phyloP scores from a whole-genome alignment of 1,140 invertebrate species.

The Drosophila triauraria region DNA sequence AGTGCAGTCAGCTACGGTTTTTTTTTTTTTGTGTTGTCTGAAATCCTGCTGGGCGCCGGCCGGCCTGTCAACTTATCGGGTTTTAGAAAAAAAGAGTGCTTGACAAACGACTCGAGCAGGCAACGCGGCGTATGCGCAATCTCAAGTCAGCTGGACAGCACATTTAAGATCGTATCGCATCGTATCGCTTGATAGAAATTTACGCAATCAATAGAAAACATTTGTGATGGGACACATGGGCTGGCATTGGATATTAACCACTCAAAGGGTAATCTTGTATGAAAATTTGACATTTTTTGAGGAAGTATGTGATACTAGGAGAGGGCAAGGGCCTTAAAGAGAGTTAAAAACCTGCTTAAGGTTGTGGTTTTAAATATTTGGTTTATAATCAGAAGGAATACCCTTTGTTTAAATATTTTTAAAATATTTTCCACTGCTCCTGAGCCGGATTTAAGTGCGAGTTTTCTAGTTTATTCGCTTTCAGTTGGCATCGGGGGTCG shows the following conservation, averaged over 20 bases:
- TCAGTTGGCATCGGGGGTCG: neutral
- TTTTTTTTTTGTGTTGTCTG: neutral
- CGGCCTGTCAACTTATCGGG: slow-evolving; percentile 10
- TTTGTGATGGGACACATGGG: slow-evolving; percentile 13
- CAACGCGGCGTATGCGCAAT: slow-evolving; percentile 65
- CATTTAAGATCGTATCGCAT: slow-evolving; percentile 12
- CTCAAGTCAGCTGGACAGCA: slow-evolving; percentile 11
- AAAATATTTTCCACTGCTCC: neutral
- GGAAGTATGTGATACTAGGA: no score
- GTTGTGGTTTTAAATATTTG: no score
- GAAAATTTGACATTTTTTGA: neutral
- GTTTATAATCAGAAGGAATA: no score
- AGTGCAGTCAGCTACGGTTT: slow-evolving; percentile 21
- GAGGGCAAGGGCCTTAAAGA: no score
- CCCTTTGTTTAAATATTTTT: no score
- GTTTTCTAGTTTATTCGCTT: neutral
- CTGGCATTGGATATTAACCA: slow-evolving; percentile 2
- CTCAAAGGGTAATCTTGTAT: slow-evolving; percentile 3
- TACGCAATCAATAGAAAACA: slow-evolving; percentile 11
- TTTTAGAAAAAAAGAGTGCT: slow-evolving; percentile 1
- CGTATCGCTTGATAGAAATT: slow-evolving; percentile 5
- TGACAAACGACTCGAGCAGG: slow-evolving; percentile 16
- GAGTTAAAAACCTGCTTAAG: no score
- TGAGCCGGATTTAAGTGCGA: neutral
- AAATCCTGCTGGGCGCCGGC: slow-evolving; percentile 24